A percentile compares a stretch with the other conserved stretches of the same genome.
phyloP scores from a whole-genome alignment of 2,888 invertebrate genomes.

The Chironomus tentans region DNA sequence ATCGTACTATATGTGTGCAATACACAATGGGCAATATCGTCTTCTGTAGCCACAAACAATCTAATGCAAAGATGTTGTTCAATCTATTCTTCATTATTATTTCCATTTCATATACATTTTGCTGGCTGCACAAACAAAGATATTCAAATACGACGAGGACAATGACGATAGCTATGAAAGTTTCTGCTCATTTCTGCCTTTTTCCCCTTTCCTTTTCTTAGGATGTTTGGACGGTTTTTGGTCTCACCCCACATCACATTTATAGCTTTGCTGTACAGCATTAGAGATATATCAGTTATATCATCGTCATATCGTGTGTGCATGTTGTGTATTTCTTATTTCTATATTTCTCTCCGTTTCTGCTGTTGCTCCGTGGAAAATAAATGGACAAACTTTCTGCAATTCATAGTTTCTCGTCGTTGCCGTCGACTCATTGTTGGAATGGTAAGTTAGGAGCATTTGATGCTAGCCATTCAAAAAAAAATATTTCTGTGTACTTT shows the following conservation, averaged over 20 bases:
- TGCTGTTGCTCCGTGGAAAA: not conserved
- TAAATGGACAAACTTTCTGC: constrained; percentile 8
- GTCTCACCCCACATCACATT: not conserved
- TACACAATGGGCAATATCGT: constrained; percentile 5
- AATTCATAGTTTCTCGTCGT: not conserved
- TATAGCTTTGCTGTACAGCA: not conserved
- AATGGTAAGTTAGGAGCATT: not conserved
- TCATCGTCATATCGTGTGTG: constrained; percentile 4
- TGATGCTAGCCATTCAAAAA: not conserved
- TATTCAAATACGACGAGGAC: constrained; percentile 7
- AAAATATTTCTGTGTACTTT: too few relatives aligned
- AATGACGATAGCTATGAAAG: not conserved
- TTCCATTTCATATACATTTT: constrained; percentile 8
- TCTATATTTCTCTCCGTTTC: not conserved
- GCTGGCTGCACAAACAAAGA: constrained; percentile 21
- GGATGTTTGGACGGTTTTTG: too few relatives aligned
- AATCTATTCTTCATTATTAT: constrained; percentile 23
- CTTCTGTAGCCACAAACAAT: constrained; percentile 3
- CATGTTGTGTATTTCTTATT: not conserved
- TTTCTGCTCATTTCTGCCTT: not conserved
- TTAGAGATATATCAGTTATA: constrained; percentile 9
- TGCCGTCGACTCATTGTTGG: not conserved
- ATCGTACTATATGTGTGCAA: not conserved
- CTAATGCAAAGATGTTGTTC: constrained; percentile 22
- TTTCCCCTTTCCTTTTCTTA: not conserved